Conservation (phyloP, 2,113 vertebrate genomes). For the Rhinopomastus cyanomelas region DNA sequence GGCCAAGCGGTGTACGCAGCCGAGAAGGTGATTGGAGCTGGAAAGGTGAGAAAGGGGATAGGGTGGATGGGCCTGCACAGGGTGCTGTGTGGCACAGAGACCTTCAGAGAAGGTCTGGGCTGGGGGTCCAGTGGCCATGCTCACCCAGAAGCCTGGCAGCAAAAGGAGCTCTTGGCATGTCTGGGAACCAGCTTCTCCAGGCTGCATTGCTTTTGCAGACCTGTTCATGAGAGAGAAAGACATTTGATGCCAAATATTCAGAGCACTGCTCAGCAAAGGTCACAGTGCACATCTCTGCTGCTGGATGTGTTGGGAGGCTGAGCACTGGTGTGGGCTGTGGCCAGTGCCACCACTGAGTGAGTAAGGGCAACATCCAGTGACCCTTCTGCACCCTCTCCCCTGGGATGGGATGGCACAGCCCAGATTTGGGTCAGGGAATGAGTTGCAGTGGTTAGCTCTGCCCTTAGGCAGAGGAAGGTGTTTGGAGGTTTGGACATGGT, state of each 20-base stretch:
- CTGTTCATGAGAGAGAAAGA: background rate
- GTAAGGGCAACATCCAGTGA: background rate
- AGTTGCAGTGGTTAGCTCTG: background rate
- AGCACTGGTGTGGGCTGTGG: background rate
- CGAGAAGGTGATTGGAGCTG: slow-evolving; percentile 92
- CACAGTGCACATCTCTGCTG: background rate
- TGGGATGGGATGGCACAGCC: background rate
- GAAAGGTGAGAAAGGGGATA: slow-evolving; percentile 79
- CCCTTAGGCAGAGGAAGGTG: background rate
- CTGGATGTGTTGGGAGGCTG: background rate
- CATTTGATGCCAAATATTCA: background rate
- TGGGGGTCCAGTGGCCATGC: fast-evolving
- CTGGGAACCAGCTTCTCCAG: background rate
- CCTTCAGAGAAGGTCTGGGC: background rate
- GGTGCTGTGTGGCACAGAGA: background rate
- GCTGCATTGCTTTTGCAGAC: background rate
- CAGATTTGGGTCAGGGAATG: background rate
- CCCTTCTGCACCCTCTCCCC: background rate
- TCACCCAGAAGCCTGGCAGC: background rate
- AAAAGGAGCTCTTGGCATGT: background rate
- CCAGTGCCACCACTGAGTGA: background rate
- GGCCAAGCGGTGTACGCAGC: slow-evolving; percentile 89
- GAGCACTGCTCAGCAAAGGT: background rate
- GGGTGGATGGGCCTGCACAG: fast-evolving
- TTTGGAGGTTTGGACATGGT: background rate